These are phyloP conservation scores for Cybosia mesomella DNA, from an alignment of 2,888 invertebrate genomes.

Conservation along the genomic window DNA sequence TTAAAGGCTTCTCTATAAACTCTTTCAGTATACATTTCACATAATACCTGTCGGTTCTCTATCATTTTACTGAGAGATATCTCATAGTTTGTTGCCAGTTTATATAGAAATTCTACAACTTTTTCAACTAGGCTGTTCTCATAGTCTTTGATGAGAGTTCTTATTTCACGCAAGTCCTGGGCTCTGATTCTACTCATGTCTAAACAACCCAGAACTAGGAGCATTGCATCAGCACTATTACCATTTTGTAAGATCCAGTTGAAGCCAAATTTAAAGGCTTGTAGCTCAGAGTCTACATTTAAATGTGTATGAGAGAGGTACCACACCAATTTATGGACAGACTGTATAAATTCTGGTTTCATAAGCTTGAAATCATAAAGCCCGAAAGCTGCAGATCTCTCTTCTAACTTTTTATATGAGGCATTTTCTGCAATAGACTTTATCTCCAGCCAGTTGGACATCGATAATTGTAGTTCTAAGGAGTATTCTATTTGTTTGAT, in stretches of 20 bases:
- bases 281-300: slow-evolving; percentile 64
- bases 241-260: slow-evolving; percentile 67
- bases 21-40: slow-evolving; percentile 65
- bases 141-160: slow-evolving; percentile 54
- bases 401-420: slow-evolving; percentile 63
- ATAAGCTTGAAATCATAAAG: slow-evolving; percentile 70
- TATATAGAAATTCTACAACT: slow-evolving; percentile 66
- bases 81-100: slow-evolving; percentile 50
- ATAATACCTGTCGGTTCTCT: slow-evolving; percentile 52
- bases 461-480: slow-evolving; percentile 64
- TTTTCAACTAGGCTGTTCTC: slow-evolving; percentile 65
- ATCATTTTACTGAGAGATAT: slow-evolving; percentile 49
- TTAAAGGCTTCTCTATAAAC: slow-evolving; percentile 69
- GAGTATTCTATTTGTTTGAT: slow-evolving; percentile 74
- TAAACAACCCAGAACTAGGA: slow-evolving; percentile 72
- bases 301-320: slow-evolving; percentile 78
- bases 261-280: slow-evolving; percentile 77
- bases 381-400: slow-evolving; percentile 65
- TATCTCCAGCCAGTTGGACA: slow-evolving; percentile 71
- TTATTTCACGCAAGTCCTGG: slow-evolving; percentile 63
- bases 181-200: slow-evolving; percentile 63
- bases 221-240: slow-evolving; percentile 68
- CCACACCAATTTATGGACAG: slow-evolving; percentile 72
- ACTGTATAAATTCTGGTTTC: slow-evolving; percentile 66
- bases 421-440: slow-evolving; percentile 72